Evolutionary conservation across 2,797 vertebrate species (phyloP).

Genomic region (Catostomus latipinnis): DNA sequence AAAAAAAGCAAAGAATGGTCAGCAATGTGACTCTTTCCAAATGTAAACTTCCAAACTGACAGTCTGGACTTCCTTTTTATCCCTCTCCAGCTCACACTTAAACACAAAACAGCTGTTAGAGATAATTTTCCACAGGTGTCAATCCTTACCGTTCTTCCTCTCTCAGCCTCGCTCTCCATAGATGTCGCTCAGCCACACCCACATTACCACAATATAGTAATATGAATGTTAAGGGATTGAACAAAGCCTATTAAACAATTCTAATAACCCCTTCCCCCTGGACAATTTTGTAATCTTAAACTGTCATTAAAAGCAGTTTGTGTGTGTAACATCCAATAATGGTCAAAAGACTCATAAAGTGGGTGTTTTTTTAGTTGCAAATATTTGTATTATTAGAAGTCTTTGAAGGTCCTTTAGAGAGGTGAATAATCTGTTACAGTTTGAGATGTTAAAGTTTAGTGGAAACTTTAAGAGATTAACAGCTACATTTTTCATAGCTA

Average conservation of each 20-base stretch:
- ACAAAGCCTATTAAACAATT: neutral
- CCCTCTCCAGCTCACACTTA: too few relatives aligned
- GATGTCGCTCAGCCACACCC: too few relatives aligned
- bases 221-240: neutral
- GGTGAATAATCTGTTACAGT: neutral
- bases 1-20: too few relatives aligned
- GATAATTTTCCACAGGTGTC: too few relatives aligned
- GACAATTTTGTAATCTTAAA: constrained; percentile 62
- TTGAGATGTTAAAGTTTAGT: neutral
- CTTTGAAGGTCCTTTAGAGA: neutral
- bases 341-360: neutral
- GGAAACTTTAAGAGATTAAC: constrained; percentile 8
- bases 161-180: too few relatives aligned
- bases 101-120: too few relatives aligned
- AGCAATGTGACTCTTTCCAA: too few relatives aligned
- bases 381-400: neutral
- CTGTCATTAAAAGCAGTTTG: constrained; percentile 29
- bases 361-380: neutral
- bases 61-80: too few relatives aligned
- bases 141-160: too few relatives aligned
- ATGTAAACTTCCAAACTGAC: too few relatives aligned
- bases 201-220: neutral
- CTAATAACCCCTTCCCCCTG: neutral
- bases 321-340: constrained; percentile 23
- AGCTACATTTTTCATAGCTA: neutral